Conservation (phyloP, 2,113 vertebrate genomes). For the Telmatochromis brachygnathus region DNA sequence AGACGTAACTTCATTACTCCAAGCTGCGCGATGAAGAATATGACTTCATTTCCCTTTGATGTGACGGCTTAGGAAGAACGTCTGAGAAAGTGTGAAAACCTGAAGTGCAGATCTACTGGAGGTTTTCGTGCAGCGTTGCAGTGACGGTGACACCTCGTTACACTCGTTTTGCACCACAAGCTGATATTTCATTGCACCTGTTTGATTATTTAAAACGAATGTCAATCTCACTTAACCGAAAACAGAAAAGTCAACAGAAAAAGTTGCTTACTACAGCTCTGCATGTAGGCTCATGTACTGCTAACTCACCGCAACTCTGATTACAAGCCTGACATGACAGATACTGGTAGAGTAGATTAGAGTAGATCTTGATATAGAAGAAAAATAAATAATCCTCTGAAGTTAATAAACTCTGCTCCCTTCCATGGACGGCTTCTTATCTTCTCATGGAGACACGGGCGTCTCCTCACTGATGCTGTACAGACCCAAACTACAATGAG, state of each 20-base stretch:
- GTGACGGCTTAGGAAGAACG: constrained; percentile 41
- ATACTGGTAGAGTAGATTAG: background rate
- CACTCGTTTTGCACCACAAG: background rate
- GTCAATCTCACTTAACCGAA: background rate
- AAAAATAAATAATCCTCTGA: background rate
- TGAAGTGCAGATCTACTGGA: constrained; percentile 2
- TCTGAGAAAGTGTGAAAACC: constrained; percentile 25
- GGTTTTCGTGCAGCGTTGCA: background rate
- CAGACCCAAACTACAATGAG: background rate
- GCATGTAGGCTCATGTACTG: background rate
- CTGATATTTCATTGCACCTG: background rate
- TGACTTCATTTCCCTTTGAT: constrained; percentile 57
- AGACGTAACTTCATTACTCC: constrained; percentile 66
- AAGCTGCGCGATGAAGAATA: constrained; percentile 58
- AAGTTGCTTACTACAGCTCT: background rate
- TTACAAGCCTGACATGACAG: background rate
- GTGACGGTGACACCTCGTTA: background rate
- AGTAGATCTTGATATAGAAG: background rate
- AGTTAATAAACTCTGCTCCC: background rate
- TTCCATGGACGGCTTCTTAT: background rate
- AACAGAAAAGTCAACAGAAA: background rate
- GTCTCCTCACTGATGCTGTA: background rate
- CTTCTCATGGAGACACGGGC: background rate
- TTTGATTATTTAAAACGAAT: background rate
- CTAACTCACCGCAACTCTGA: background rate